These are phyloP conservation scores for Procapra przewalskii DNA, from an alignment of 2,113 vertebrate species.

Conservation along the genomic window DNA sequence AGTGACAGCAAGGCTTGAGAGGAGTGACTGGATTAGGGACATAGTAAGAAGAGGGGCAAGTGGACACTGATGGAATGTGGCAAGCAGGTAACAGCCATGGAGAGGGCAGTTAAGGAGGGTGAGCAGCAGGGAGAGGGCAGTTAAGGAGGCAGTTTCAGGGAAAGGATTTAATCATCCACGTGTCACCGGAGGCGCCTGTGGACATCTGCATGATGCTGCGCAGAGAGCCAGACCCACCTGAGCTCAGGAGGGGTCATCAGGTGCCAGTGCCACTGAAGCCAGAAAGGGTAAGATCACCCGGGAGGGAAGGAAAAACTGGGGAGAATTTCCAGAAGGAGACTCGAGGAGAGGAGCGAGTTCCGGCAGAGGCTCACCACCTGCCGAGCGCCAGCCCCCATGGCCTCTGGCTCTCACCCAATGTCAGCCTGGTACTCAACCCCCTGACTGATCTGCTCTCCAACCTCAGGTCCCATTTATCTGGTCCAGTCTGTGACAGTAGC, in stretches of 20 bases:
- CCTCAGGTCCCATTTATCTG: not conserved
- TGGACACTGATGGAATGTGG: no score
- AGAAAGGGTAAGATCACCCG: not conserved
- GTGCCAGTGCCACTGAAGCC: no score
- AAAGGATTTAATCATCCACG: not conserved
- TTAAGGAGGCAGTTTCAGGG: not conserved
- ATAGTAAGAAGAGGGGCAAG: not conserved
- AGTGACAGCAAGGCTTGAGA: not conserved
- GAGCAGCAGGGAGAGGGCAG: not conserved
- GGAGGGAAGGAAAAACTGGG: not conserved
- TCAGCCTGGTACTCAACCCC: not conserved
- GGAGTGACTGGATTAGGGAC: not conserved
- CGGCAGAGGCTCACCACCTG: not conserved
- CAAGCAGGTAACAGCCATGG: not conserved
- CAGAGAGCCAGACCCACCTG: not conserved
- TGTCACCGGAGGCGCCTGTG: not conserved
- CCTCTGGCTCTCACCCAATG: not conserved
- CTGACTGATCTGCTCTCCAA: not conserved
- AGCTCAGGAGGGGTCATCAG: no score
- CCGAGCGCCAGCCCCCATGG: not conserved
- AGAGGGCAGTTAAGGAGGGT: not conserved
- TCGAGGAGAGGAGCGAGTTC: not conserved
- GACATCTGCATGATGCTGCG: not conserved
- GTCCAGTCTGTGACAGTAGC: not conserved
- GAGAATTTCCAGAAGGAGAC: not conserved